Evolutionary conservation across 2,888 invertebrate genomes (phyloP).

Genomic region (Netelia melanura): DNA sequence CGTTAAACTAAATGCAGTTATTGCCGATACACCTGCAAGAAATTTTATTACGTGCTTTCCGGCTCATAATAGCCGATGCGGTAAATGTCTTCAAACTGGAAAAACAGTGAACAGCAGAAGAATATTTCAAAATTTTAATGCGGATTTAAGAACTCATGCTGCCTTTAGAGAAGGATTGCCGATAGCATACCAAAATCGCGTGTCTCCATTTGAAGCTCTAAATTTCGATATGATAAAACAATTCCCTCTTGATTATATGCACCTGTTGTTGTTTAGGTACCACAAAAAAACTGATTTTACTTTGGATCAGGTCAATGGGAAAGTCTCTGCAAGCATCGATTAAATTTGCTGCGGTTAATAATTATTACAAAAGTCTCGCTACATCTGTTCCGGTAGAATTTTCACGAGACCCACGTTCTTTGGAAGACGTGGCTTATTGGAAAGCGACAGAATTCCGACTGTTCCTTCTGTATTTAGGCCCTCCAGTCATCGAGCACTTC

Average conservation of each 20-base stretch:
- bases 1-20: slow-evolving; percentile 25
- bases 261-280: slow-evolving; percentile 44
- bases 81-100: slow-evolving; percentile 37
- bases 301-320: slow-evolving; percentile 25
- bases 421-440: slow-evolving; percentile 14
- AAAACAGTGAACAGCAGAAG: slow-evolving; percentile 19
- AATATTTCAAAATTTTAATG: slow-evolving; percentile 47
- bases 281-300: slow-evolving; percentile 44
- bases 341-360: slow-evolving; percentile 9
- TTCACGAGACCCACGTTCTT: slow-evolving; percentile 22
- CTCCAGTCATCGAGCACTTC: neutral
- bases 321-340: slow-evolving; percentile 15
- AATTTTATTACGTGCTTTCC: slow-evolving; percentile 50
- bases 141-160: slow-evolving; percentile 37
- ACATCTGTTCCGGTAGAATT: slow-evolving; percentile 21
- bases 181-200: neutral
- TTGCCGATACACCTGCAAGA: slow-evolving; percentile 52
- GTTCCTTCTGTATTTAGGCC: slow-evolving; percentile 34
- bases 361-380: slow-evolving; percentile 7
- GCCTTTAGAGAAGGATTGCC: slow-evolving; percentile 38
- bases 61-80: slow-evolving; percentile 55
- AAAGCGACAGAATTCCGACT: slow-evolving; percentile 44
- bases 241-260: slow-evolving; percentile 63
- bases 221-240: slow-evolving; percentile 41
- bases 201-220: slow-evolving; percentile 47